These are phyloP conservation scores for Talpa occidentalis DNA, from an alignment of 2,113 vertebrate species.

Conservation along the genomic window DNA sequence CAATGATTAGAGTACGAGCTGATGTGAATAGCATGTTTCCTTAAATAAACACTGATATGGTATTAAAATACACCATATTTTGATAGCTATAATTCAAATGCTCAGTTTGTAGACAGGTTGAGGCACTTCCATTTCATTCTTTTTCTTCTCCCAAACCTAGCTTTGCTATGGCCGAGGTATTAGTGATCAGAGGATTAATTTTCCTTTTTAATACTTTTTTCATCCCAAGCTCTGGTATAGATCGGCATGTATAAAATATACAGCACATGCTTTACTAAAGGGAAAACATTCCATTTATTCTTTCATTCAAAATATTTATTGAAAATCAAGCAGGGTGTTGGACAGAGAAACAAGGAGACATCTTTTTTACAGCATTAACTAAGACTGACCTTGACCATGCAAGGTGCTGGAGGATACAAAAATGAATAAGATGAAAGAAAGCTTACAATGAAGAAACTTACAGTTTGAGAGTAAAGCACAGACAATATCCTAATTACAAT, in stretches of 20 bases:
- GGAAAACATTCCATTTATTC: not conserved
- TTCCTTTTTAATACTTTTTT: not conserved
- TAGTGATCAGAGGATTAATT: not conserved
- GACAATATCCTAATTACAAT: not conserved
- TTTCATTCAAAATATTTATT: not conserved
- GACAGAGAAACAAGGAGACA: not conserved
- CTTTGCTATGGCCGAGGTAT: not conserved
- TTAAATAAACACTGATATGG: not conserved
- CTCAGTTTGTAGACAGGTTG: not conserved
- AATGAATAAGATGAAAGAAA: not conserved
- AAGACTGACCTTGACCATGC: not conserved
- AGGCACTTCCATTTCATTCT: not conserved
- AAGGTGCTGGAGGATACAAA: not conserved
- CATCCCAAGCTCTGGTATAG: not conserved
- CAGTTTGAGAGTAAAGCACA: not conserved
- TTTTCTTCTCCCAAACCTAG: not conserved
- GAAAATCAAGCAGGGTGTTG: not conserved
- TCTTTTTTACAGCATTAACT: not conserved
- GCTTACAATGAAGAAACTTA: not conserved
- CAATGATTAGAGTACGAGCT: not conserved
- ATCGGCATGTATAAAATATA: not conserved
- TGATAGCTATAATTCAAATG: not conserved
- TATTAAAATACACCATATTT: not conserved
- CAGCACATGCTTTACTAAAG: not conserved
- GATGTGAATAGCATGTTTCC: not conserved